Evolutionary conservation across 2,888 invertebrate species (phyloP), one percentile per base, ranked within the genome.

Genomic region (Drosophila quinaria): DNA sequence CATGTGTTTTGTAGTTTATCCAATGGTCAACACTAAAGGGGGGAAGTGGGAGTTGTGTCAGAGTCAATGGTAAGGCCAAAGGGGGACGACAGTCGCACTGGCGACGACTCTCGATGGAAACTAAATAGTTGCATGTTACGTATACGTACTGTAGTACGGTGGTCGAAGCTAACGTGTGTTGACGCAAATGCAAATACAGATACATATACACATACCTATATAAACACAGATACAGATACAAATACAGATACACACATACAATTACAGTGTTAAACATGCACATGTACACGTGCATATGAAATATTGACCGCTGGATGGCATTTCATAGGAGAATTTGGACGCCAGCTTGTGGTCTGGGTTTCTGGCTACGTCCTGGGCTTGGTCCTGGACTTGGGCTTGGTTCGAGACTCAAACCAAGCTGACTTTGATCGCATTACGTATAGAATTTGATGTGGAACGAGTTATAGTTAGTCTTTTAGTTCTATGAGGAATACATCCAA

Each of bases 71-170:
- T 11, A 10, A 25, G 37, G 55, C 49, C 33, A 66, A 55, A 55
- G 39, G 66, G 65, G 70, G 62, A 63, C 46, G 49, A 42, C 42
- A 67, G 66, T 69, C 56, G 76, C 39, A 52, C 17, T 67, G 65
- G 64, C 68, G 70, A 63, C 60, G 70, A 63, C 60, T 50, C 56
- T 62, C 68, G 65, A 68, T 68, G 56, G 56, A 50, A 56, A 60
- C 70, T 65, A 54, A 78, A 80, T 78, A 78, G 84, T 76, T 76
- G 78, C 89, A 84, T 73, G 76, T 90, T 89, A 90, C 90, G 89
- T 89, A 89, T 89, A 90, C 90, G 90, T 51, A 86, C 75, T 78
- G 78, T 87, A 66, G 75, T 69, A 66, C 67, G 63, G 31, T 42
- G 69, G 49, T 29, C 51, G 58, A 35, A 61, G 59, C 61, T 51